Evolutionary conservation across 2,797 vertebrate genomes (phyloP), one percentile per base, ranked within the genome.

Genomic region (Parauchenoglanis ngamensis): DNA sequence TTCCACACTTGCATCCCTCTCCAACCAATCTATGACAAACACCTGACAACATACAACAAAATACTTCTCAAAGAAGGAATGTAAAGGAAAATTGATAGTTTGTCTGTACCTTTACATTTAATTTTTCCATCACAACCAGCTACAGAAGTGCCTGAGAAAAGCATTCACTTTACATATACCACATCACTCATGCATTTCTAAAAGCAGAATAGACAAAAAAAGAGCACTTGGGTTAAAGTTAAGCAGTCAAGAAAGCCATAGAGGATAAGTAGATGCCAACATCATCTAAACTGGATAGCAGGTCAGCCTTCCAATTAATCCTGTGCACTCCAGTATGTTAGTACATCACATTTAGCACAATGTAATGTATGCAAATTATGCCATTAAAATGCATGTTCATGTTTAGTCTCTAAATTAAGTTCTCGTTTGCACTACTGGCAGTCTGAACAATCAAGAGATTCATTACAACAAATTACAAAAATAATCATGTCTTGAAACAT

Each of bases 361-460:
- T 3, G 92, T 95, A 94, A 96, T 94, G 90, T 94, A 96, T 96
- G 95, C 94, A 95, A 95, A 96, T 94, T 61, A 92, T 91, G 85
- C 90, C 89, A 94, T 95, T 95, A 94, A 94, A 94, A 96, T 96
- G 94, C 94, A 93, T 92, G 94, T 94, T 93, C 91, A 93, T 93
- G 92, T 95, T 95, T 93, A 94, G 89, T 92, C 92, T 92, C 91
- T 90, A 96, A 94, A 96, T 95, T 89, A 95, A 95, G 95, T 93
- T 94, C 93, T 96, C 93, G 92, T 95, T 95, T 92, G 91, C 91
- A 93, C 92, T 91, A 91, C 92, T 92, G 86, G 89, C 90, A 92
- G 92, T 94, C 93, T 93, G 93, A 93, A 93, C 93, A 91, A 93
- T 92, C 90, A 73, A 90, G 91, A 93, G 92, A 93, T 94, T 94